phyloP scores from a whole-genome alignment of 2,113 vertebrate species.

The Saguinus midas region DNA sequence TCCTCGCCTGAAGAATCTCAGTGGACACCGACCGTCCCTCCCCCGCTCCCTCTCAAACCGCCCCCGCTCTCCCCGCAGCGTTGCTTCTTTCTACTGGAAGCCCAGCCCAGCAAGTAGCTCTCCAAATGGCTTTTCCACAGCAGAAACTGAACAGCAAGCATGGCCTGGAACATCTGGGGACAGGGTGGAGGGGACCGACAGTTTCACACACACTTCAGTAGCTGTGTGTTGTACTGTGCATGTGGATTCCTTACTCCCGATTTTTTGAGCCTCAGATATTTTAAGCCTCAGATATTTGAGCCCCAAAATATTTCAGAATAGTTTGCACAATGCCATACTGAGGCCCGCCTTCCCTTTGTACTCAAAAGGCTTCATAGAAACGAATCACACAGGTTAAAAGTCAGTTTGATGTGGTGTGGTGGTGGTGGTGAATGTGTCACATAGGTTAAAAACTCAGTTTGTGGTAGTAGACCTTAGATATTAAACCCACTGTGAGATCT shows the following conservation, averaged over 20 bases:
- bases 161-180: not conserved
- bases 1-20: no score
- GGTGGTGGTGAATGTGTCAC: no score
- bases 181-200: not conserved
- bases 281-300: not conserved
- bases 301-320: not conserved
- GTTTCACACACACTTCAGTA: no score
- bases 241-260: not conserved
- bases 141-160: not conserved
- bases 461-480: not conserved
- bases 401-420: not conserved
- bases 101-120: not conserved
- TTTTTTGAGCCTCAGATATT: not conserved
- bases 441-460: no score
- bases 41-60: no score
- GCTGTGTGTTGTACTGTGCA: not conserved
- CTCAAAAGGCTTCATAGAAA: not conserved
- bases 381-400: conserved; percentile 15
- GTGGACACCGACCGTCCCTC: no score
- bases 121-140: not conserved
- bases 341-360: not conserved
- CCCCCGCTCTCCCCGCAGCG: no score
- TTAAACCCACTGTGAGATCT: not conserved
- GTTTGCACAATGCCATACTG: not conserved
- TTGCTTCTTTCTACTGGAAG: not conserved